A percentile compares a stretch with the other conserved stretches of the same genome.
Conservation (phyloP, 2,888 invertebrate genomes). For the Drosophila neoperkinsi region DNA sequence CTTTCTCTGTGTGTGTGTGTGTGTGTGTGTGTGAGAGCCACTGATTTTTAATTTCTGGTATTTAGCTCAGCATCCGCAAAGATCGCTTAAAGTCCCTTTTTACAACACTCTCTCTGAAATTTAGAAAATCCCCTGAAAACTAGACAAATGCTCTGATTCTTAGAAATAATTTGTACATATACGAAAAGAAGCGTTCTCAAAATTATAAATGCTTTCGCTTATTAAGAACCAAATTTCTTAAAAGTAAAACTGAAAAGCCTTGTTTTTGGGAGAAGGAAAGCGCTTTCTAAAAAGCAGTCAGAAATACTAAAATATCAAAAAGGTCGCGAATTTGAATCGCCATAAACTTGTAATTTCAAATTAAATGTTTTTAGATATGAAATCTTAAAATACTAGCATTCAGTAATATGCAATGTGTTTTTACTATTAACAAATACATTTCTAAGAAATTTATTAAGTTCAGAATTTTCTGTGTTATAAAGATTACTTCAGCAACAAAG, state of each 20-base stretch:
- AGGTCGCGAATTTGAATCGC: not conserved
- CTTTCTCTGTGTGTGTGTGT: not conserved
- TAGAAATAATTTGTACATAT: not conserved
- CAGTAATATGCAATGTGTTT: not conserved
- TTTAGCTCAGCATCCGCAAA: too few relatives aligned
- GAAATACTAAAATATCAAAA: not conserved
- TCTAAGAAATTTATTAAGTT: too few relatives aligned
- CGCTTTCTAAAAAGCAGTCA: not conserved
- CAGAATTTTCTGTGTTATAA: too few relatives aligned
- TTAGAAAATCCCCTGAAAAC: not conserved
- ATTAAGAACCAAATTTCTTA: not conserved
- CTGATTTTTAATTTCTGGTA: conserved; percentile 31
- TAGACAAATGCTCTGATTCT: not conserved
- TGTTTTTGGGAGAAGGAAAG: not conserved
- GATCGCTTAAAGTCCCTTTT: not conserved
- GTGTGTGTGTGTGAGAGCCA: not conserved
- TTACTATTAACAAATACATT: not conserved
- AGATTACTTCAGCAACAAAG: not conserved
- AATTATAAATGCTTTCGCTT: not conserved
- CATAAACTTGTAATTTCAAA: not conserved
- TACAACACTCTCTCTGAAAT: not conserved
- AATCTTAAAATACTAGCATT: not conserved
- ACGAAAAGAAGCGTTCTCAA: rapidly evolving
- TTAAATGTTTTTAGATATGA: not conserved
- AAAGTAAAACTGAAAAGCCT: not conserved